Base-by-base conservation (phyloP, 2,888 invertebrate species). In the Charanyca ferruginea region DNA sequence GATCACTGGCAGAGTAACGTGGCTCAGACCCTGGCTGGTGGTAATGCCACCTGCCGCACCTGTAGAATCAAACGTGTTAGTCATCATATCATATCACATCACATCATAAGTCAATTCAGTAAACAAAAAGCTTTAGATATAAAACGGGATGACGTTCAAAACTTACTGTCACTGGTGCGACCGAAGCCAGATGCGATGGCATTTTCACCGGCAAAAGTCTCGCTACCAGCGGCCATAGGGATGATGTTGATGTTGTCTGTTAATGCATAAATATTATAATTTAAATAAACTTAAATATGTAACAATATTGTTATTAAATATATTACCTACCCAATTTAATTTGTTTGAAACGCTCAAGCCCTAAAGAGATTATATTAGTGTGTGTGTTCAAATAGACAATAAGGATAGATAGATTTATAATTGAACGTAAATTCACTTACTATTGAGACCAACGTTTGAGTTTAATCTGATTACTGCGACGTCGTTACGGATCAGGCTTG, bases 181-280 rank as follows among this genome's bases (percentile, higher is more conserved):
- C 93, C 93, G 57, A 87, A 93, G 41, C 93, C 93, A n/a, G 91
- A 90, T 20, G 92, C 93, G 41, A 83, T 54, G 35, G 87, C 93
- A 0, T 41, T 63, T 3, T 60, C 28, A 23, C 88, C 89, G 23
- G 66, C 81, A 57, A 83, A 93, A 60, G 49, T 22, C 16, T 89
- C 80, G 23, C 60, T 68, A 16, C 87, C 87, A 47, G 75, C 52
- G 16, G 91, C 87, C 9, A 91, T 57, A 16, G 84, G 67, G n/a
- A 90, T 73, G 1, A 83, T 42, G 0, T 52, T 48, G 20, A 90
- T 88, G 16, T 5, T 66, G 61, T 54, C 89, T 90, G 77, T 53
- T 20, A 28, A 23, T 32, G 32, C 9, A 41, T 0, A 13, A 1
- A 22, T 0, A 20, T 35, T 13, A 7, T 51, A 7, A 9, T 28